A percentile compares a stretch with the other conserved stretches of the same genome.
phyloP scores from a whole-genome alignment of 2,797 vertebrate species.

The Phataginus tricuspis region DNA sequence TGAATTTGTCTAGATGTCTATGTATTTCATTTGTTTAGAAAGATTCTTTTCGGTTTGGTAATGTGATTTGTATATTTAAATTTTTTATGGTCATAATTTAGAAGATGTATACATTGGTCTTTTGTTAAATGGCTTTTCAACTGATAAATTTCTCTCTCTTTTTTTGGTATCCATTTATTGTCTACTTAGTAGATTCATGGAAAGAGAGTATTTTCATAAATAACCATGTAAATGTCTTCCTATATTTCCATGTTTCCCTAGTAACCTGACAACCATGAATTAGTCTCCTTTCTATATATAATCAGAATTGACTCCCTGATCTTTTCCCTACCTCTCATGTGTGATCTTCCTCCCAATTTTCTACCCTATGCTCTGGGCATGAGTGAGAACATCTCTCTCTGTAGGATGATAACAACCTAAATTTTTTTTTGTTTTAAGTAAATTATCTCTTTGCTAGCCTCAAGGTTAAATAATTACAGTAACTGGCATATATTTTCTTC shows the following conservation, averaged over 20 bases:
- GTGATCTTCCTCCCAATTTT: constrained; percentile 6
- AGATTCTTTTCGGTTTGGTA: constrained; percentile 56
- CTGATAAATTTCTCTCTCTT: constrained; percentile 69
- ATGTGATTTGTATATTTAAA: constrained; percentile 74
- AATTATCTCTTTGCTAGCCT: constrained; percentile 20
- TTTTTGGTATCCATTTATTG: constrained; percentile 59
- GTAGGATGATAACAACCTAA: neutral
- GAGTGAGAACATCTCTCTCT: constrained; percentile 31
- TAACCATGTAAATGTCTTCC: neutral
- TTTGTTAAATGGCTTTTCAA: constrained; percentile 68
- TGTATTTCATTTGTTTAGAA: constrained; percentile 51
- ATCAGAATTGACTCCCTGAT: neutral
- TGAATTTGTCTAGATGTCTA: constrained; percentile 61
- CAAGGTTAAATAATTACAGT: constrained; percentile 46
- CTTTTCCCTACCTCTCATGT: neutral
- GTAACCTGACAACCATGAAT: constrained; percentile 3
- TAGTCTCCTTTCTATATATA: neutral
- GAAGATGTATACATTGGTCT: constrained; percentile 72
- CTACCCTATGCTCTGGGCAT: neutral
- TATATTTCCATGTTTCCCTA: neutral
- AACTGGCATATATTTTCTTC: constrained; percentile 11
- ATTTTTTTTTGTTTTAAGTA: constrained; percentile 38
- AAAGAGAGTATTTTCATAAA: constrained; percentile 63
- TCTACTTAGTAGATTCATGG: constrained; percentile 55
- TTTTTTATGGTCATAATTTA: constrained; percentile 77